Evolutionary conservation across 2,888 invertebrate genomes (phyloP), one percentile per base, ranked within the genome.

Genomic region (Cephus pulcher): DNA sequence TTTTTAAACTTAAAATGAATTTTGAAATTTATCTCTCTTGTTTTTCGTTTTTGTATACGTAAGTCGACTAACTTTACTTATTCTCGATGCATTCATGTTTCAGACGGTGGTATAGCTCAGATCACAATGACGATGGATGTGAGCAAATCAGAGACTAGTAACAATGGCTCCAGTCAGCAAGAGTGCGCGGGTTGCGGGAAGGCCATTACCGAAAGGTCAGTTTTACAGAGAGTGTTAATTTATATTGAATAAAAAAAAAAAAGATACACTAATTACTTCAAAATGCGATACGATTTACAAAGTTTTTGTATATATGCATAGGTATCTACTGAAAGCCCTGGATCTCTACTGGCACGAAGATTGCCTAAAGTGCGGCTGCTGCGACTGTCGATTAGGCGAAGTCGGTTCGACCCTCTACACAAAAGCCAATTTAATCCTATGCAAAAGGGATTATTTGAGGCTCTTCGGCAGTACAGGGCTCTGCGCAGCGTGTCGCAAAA

Each of bases 281-380:
- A 70, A 40, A 6, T 15, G 15, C 15, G 15, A 40, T 15, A 40
- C 6, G 15, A 40, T 40, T 40, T 15, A 40, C 12, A 6, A 6
- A 40, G 15, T 37, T 11, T 4, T 1, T 12, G 30, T 76, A 83
- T 84, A 83, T 84, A 81, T 82, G 81, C 81, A 81, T 88, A 92
- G 97, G 87, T 98, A 95, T 92, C 94, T 98, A 84, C 94, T 98
- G 88, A 97, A 97, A 92, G 98, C 98, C 3, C 92, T 98, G 89
- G 98, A 98, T 92, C 95, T 97, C 93, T 95, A 96, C 90, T 99
- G 99, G 98, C 99, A 99, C 92, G 99, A 99, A 92, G 98, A 99
- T 93, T 99, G 99, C 92, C 95, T 99, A 81, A 99, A 98, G 92
- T 98, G 98, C 91, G 97, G 98, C 86, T 98, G 98, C 93, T 99